Conservation (phyloP, 2,888 invertebrate species). For the Caenorhabditis sp. region DNA sequence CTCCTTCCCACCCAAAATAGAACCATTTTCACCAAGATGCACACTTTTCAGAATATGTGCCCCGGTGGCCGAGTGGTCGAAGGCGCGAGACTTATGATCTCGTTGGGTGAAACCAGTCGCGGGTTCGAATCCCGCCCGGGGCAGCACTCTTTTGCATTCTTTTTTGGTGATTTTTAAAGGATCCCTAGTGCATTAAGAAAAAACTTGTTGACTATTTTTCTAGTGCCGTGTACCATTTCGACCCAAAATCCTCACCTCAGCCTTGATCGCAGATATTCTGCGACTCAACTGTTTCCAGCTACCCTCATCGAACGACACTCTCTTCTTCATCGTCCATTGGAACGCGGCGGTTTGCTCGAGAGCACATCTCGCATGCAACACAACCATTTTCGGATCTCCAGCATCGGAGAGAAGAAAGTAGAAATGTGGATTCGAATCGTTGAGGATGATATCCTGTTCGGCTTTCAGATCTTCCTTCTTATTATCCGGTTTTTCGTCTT, state of each 20-base stretch:
- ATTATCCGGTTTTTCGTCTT: conserved; percentile 31
- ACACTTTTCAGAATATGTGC: conserved; percentile 45
- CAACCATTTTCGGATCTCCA: not conserved
- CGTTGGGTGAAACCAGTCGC: conserved; percentile 56
- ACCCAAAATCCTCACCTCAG: conserved; percentile 25
- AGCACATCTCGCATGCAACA: conserved; percentile 11
- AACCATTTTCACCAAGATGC: conserved; percentile 5
- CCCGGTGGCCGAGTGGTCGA: conserved; percentile 63
- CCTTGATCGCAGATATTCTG: conserved; percentile 20
- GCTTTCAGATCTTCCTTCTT: conserved; percentile 10
- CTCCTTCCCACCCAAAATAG: not conserved
- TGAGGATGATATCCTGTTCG: conserved; percentile 25
- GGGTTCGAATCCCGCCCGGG: conserved; percentile 64
- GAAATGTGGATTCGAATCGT: conserved; percentile 33
- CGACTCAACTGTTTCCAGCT: conserved; percentile 60
- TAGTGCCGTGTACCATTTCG: not conserved
- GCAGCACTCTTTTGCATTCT: conserved; percentile 10
- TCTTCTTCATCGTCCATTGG: conserved; percentile 61
- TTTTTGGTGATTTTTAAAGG: too few species aligned
- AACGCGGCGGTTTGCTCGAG: conserved; percentile 38
- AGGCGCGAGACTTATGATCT: conserved; percentile 63
- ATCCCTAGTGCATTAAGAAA: too few species aligned
- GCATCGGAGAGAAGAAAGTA: not conserved
- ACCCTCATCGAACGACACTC: conserved; percentile 50
- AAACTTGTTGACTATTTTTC: not conserved